Evolutionary conservation across 2,113 vertebrate genomes (phyloP).

Genomic region (Zosterops borbonicus): DNA sequence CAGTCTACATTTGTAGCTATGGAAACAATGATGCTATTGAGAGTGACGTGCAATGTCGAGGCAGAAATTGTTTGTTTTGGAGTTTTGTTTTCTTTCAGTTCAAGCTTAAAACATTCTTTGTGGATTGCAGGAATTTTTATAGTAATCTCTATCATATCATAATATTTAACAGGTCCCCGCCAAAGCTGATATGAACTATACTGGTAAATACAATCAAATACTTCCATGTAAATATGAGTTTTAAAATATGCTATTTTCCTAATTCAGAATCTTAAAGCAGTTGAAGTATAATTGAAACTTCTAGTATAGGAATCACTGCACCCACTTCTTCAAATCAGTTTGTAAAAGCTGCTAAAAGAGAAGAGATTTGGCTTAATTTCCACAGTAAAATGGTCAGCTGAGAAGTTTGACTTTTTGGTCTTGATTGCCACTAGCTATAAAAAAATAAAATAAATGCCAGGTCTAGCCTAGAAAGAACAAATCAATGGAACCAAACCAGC

Average conservation of each 20-base stretch:
- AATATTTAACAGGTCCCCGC: neutral
- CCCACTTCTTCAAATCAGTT: neutral
- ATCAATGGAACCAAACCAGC: neutral
- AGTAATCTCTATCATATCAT: neutral
- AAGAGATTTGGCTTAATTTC: neutral
- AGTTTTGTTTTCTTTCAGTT: constrained; percentile 24
- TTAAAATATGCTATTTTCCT: neutral
- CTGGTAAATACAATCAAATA: neutral
- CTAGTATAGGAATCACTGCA: neutral
- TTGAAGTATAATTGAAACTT: neutral
- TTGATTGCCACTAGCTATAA: neutral
- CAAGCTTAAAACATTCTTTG: neutral
- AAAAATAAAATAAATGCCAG: neutral
- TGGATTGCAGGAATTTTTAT: neutral
- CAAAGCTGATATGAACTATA: neutral
- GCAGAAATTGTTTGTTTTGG: constrained; percentile 38
- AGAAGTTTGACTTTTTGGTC: neutral
- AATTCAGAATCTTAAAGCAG: neutral
- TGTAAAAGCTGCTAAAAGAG: neutral
- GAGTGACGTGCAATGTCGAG: neutral
- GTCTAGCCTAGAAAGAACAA: neutral
- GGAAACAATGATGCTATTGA: constrained; percentile 62
- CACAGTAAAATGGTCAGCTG: neutral
- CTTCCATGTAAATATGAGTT: neutral
- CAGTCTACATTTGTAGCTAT: constrained; percentile 63